Percentiles rank a stretch among this genome's conserved stretches.
Evolutionary conservation across 2,113 vertebrate species (phyloP).

Genomic region (Clupea harengus): DNA sequence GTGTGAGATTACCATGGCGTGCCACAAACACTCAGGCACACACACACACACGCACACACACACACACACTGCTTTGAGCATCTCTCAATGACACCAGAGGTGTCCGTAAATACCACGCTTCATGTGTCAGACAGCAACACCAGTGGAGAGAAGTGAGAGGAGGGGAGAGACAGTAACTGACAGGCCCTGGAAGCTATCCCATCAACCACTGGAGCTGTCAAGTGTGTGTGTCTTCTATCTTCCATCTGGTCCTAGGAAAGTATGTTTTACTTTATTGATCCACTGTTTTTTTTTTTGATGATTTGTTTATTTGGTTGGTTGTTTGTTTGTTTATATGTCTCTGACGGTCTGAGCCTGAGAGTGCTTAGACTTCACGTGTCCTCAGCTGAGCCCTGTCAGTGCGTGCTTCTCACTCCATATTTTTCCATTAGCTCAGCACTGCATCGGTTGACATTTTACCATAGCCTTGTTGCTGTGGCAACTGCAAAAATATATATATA

Average conservation of each 20-base stretch:
- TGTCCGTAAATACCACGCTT: conserved; percentile 34
- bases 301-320: background rate
- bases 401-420: background rate
- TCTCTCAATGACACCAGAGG: background rate
- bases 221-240: background rate
- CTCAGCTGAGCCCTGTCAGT: background rate
- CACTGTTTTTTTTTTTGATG: background rate
- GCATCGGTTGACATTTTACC: background rate
- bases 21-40: conserved; percentile 18
- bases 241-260: background rate
- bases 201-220: background rate
- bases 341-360: background rate
- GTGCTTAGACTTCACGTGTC: background rate
- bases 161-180: too few relatives aligned
- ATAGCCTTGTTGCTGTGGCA: background rate
- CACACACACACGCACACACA: conserved; percentile 6
- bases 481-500: background rate
- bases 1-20: conserved; percentile 39
- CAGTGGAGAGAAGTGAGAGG: too few relatives aligned
- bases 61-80: background rate
- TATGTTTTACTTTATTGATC: too few relatives aligned
- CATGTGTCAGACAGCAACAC: conserved; percentile 6
- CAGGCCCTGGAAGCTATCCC: background rate
- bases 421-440: background rate
- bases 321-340: background rate